Base-by-base conservation (phyloP, 2,797 vertebrate genomes). In the Lutjanus argentimaculatus region DNA sequence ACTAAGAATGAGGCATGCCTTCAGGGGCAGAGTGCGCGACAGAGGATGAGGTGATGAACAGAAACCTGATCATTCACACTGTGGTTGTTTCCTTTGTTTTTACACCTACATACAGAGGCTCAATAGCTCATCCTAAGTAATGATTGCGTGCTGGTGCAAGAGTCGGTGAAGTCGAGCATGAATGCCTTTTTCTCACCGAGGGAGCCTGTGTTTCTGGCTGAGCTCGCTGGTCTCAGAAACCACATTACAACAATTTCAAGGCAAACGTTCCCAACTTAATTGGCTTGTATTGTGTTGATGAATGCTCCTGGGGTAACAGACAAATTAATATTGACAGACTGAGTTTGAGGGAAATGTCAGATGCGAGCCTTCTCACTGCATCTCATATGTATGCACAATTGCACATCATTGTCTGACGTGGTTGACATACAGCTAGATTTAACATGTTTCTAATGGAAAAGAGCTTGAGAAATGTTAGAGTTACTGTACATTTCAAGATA, bases 41-140 rank as follows among this genome's bases (percentile, higher is more conserved):
- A 14, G 49, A 45, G 19, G 62, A 15, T 51, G 40, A 67, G n/a
- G 36, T 63, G 36, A 71, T 67, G 30, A 69, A 61, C n/a, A 48
- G 25, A 71, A 65, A 57, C 19, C 21, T 57, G 68, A 67, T 45
- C 51, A 57, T 59, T 75, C 21, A 19, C 36, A 51, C 43, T 63
- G 57, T 43, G 12, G 2, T 15, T 45, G 46, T 78, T 75, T 69
- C 43, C 25, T 74, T 72, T 72, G 57, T 55, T 79, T 77, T 77
- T 49, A 77, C 73, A 49, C 64, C 59, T 25, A 63, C 25, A 74
- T 48, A n/a, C 77, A 58, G 58, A 1, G 15, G 73, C 68, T 84
- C 77, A 55, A 55, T 77, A 58, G 46, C 67, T 85, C 87, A 77
- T 77, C 10, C 43, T 74, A 58, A 75, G 61, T 68, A 79, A 84